Conservation (phyloP, 2,797 vertebrate species). For the Discoglossus pictus region DNA sequence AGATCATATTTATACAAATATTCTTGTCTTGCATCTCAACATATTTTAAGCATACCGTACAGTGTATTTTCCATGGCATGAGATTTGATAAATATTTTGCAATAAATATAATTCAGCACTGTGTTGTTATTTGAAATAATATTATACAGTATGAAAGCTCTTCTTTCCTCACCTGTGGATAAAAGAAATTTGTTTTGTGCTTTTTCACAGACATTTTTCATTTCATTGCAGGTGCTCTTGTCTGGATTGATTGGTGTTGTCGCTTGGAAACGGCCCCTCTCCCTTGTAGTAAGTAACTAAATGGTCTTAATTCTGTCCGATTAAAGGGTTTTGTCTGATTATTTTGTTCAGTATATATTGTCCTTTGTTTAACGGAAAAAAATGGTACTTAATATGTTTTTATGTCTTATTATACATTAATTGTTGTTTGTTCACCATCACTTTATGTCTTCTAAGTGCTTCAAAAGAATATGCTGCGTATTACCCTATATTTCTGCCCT, state of each 20-base stretch:
- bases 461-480: too few species aligned
- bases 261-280: conserved; percentile 97
- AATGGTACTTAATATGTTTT: too few species aligned
- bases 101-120: background rate
- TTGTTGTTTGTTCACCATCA: too few species aligned
- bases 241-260: conserved; percentile 96
- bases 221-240: conserved; percentile 84
- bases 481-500: too few species aligned
- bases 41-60: too few species aligned
- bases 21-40: too few species aligned
- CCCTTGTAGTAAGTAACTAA: conserved; percentile 88
- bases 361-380: background rate
- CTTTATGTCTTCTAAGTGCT: too few species aligned
- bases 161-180: background rate
- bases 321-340: background rate
- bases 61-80: too few species aligned
- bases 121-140: background rate
- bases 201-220: conserved; percentile 34
- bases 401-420: too few species aligned
- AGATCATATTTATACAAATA: too few species aligned
- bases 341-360: conserved; percentile 9
- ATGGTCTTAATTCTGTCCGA: conserved; percentile 2
- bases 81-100: background rate
- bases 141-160: background rate
- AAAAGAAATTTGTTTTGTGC: background rate